Evolutionary conservation across 2,797 vertebrate species (phyloP), one percentile per base, ranked within the genome.

Genomic region (Gambelia wislizenii): DNA sequence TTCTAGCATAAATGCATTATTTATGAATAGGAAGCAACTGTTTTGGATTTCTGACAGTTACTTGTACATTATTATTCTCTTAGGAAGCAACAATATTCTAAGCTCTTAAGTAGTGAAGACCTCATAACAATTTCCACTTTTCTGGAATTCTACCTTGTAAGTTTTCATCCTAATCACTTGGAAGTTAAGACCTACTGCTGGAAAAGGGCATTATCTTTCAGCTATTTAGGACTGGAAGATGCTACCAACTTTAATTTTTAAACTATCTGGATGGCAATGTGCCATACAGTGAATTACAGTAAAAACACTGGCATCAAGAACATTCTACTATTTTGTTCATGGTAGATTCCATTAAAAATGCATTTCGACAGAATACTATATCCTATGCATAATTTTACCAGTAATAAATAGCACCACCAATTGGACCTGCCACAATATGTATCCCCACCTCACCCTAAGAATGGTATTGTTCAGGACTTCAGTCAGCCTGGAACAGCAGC

Each of bases 31-130:
- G 2, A 92, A 87, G 18, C 39, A 91, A 67, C 5, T 13, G 9
- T 70, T 69, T 88, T 82, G 16, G 89, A 54, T 14, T 74, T 47
- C 44, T 79, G 52, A 14, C 76, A 80, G 44, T 79, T 74, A 54
- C n/a, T 92, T 89, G 22, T 30, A 74, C 9, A 42, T 27, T 16
- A 42, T 74, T 33, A 27, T 61, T 27, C 27, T 84, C 39, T 83
- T 69, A 12, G 18, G 16, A 67, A 67, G 27, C 64, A 67, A 67
- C 30, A 36, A 70, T 84, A 2, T n/a, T 83, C 9, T 6, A 42
- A 42, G 22, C 33, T 39, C 25, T 42, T 85, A 42, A 2, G 8
- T 39, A 75, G 52, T 44, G 16, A 84, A 70, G 67, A 67, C 30
- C 6, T 33, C 10, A 33, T 67, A 67, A 33, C 33, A 67, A 33